A percentile compares a stretch with the other conserved stretches of the same genome.
Conservation (phyloP, 2,888 invertebrate species). For the Morpho deidamia region DNA sequence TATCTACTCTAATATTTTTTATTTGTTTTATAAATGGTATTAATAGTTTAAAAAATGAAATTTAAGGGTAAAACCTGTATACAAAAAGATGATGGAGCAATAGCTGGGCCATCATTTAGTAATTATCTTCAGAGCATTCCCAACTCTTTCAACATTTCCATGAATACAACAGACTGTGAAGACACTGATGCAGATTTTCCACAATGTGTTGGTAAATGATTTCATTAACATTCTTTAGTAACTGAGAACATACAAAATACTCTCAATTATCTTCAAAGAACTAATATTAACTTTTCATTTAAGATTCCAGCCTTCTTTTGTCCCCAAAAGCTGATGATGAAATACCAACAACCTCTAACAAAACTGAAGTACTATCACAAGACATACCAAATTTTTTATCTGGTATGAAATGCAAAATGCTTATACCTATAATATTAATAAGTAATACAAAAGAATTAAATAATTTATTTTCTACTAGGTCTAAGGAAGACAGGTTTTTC, state of each 20-base stretch:
- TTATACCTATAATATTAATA: neutral
- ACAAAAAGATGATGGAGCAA: conserved; percentile 20
- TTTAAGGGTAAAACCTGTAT: neutral
- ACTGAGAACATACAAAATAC: no score
- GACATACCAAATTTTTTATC: conserved; percentile 59
- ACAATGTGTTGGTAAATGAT: conserved; percentile 47
- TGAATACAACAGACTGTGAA: conserved; percentile 55
- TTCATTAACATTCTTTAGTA: no score
- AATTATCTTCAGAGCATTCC: conserved; percentile 48
- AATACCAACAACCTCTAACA: conserved; percentile 31
- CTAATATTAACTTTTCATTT: conserved; percentile 16
- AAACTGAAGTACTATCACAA: conserved; percentile 42
- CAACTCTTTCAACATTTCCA: conserved; percentile 54
- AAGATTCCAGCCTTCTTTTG: conserved; percentile 59
- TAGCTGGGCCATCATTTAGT: conserved; percentile 32
- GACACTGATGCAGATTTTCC: conserved; percentile 52
- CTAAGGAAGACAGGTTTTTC: conserved; percentile 53
- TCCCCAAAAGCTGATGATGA: conserved; percentile 60
- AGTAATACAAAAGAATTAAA: neutral
- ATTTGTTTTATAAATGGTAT: no score
- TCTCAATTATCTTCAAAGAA: neutral
- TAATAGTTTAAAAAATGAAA: no score
- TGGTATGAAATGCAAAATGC: conserved; percentile 35
- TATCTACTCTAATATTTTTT: no score
- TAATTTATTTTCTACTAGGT: conserved; percentile 33